These are phyloP conservation scores for Amitus sp. DNA, from an alignment of 2,888 invertebrate genomes.

Conservation along the genomic window DNA sequence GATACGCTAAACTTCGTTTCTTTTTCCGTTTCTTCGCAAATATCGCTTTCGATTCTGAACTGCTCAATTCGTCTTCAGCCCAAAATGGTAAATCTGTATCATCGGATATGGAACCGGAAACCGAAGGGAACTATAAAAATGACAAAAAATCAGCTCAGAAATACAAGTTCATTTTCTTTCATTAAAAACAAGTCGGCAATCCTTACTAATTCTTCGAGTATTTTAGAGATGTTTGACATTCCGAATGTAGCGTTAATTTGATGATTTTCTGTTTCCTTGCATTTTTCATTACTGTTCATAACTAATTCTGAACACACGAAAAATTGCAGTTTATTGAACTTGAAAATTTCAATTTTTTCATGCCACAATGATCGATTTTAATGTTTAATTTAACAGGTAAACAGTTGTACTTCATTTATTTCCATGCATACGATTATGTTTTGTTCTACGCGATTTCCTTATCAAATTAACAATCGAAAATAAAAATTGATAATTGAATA, in stretches of 20 bases:
- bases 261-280: neutral
- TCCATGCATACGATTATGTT: too few relatives aligned
- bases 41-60: conserved; percentile 47
- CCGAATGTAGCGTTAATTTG: neutral
- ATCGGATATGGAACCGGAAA: conserved; percentile 42
- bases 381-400: neutral
- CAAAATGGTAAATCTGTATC: conserved; percentile 55
- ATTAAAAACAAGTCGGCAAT: too few relatives aligned
- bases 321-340: neutral
- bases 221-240: conserved; percentile 20
- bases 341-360: too few relatives aligned
- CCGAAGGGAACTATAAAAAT: conserved; percentile 34
- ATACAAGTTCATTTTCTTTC: too few relatives aligned
- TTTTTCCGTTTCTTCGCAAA: conserved; percentile 43
- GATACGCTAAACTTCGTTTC: conserved; percentile 48
- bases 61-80: conserved; percentile 56
- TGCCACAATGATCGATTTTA: too few relatives aligned
- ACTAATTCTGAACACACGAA: neutral
- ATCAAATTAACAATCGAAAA: too few relatives aligned
- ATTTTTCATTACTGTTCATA: neutral
- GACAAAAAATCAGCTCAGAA: too few relatives aligned
- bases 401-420: too few relatives aligned
- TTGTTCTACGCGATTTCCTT: too few relatives aligned
- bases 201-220: neutral
- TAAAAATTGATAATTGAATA: too few relatives aligned